phyloP scores from a whole-genome alignment of 2,113 vertebrate genomes.

The Hyperoodon ampullatus region DNA sequence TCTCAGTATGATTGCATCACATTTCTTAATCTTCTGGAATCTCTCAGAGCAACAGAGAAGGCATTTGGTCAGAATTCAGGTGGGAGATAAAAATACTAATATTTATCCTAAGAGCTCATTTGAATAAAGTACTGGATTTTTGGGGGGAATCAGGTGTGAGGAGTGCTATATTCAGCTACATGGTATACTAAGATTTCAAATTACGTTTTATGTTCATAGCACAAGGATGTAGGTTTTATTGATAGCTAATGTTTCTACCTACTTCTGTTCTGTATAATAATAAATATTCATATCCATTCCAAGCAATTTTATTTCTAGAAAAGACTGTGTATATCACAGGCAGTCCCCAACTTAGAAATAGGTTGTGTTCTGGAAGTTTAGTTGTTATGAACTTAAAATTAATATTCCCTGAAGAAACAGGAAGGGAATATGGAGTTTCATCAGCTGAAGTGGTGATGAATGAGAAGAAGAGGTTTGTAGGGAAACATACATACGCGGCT shows the following conservation, averaged over 20 bases:
- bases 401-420: slow-evolving; percentile 38
- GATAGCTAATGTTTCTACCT: slow-evolving; percentile 83
- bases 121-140: slow-evolving; percentile 62
- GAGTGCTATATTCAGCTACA: not conserved
- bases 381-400: slow-evolving; percentile 59
- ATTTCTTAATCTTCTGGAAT: slow-evolving; percentile 97
- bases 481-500: not conserved
- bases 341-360: slow-evolving; percentile 63
- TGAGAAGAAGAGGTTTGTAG: not conserved
- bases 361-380: slow-evolving; percentile 56
- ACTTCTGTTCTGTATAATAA: slow-evolving; percentile 82
- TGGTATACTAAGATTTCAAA: slow-evolving; percentile 57
- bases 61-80: slow-evolving; percentile 97
- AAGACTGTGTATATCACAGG: slow-evolving; percentile 61
- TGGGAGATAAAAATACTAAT: slow-evolving; percentile 76
- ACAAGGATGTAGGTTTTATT: slow-evolving; percentile 80
- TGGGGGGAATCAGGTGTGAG: not conserved
- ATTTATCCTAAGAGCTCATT: slow-evolving; percentile 30
- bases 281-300: slow-evolving; percentile 76
- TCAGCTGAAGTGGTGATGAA: not conserved
- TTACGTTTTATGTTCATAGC: slow-evolving; percentile 76
- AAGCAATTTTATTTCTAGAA: slow-evolving; percentile 66
- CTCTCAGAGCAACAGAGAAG: slow-evolving; percentile 95
- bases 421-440: not conserved
- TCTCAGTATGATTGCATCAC: slow-evolving; percentile 99